Conservation (phyloP, 2,113 vertebrate species). For the Trematocara nigrifrons region DNA sequence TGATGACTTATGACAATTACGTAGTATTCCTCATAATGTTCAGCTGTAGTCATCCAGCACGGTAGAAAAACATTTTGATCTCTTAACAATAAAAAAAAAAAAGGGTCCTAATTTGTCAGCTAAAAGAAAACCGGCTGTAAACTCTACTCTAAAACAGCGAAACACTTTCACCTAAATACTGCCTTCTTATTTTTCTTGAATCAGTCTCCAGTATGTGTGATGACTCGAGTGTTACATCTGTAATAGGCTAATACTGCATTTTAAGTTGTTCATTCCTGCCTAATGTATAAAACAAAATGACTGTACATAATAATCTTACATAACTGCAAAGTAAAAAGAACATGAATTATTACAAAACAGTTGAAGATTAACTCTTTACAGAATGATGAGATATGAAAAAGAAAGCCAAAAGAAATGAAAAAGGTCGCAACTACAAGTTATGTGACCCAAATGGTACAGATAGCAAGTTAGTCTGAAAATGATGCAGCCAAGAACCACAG, state of each 20-base stretch:
- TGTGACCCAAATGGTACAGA: constrained; percentile 27
- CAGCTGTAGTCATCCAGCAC: neutral
- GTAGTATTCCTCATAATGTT: neutral
- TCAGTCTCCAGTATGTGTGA: constrained; percentile 14
- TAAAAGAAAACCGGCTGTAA: neutral
- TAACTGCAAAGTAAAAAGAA: constrained; percentile 46
- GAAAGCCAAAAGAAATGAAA: constrained; percentile 35
- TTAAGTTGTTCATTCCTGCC: constrained; percentile 39
- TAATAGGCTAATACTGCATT: constrained; percentile 68
- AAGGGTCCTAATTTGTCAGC: neutral
- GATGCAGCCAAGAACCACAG: constrained; percentile 54
- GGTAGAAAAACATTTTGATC: neutral
- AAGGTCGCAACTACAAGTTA: constrained; percentile 17
- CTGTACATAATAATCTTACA: constrained; percentile 61
- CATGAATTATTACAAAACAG: constrained; percentile 4
- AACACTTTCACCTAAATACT: constrained; percentile 30
- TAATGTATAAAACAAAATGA: constrained; percentile 34
- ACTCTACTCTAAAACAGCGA: neutral
- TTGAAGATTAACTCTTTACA: constrained; percentile 47
- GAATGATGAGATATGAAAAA: constrained; percentile 48
- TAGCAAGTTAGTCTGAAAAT: constrained; percentile 36
- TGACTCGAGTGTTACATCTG: constrained; percentile 12
- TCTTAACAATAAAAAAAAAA: neutral
- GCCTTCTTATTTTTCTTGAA: neutral
- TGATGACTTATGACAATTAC: neutral